These are phyloP conservation scores for Dastarcus helophoroides DNA, from an alignment of 2,888 invertebrate species.

Conservation along the genomic window DNA sequence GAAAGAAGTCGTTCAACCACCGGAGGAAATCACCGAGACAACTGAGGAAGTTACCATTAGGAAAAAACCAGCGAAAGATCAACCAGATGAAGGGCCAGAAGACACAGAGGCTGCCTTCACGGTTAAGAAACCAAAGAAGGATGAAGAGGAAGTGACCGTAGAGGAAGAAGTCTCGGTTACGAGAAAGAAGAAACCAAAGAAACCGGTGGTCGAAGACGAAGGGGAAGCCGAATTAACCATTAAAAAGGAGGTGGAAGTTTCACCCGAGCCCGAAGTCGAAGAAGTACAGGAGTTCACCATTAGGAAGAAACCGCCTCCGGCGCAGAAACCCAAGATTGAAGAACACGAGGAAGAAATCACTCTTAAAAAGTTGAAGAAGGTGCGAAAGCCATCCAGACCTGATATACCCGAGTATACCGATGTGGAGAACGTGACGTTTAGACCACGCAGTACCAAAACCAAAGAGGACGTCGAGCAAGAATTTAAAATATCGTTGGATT, in stretches of 20 bases:
- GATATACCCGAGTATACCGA: slow-evolving; percentile 64
- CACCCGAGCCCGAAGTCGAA: slow-evolving; percentile 20
- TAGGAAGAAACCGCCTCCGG: slow-evolving; percentile 40
- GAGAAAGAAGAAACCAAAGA: slow-evolving; percentile 44
- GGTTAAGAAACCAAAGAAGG: slow-evolving; percentile 19
- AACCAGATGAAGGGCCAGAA: slow-evolving; percentile 12
- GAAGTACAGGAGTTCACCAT: slow-evolving; percentile 42
- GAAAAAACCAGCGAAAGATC: slow-evolving; percentile 6
- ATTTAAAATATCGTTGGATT: slow-evolving; percentile 74
- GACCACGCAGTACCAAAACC: slow-evolving; percentile 62
- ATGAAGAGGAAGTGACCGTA: slow-evolving; percentile 9
- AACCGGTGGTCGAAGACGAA: slow-evolving; percentile 14
- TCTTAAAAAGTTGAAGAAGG: slow-evolving; percentile 60
- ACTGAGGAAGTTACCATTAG: background rate
- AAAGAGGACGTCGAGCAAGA: slow-evolving; percentile 84
- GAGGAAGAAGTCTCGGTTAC: slow-evolving; percentile 43
- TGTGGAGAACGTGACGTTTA: slow-evolving; percentile 68
- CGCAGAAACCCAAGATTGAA: slow-evolving; percentile 41
- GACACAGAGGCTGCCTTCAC: slow-evolving; percentile 23
- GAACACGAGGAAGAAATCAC: slow-evolving; percentile 57
- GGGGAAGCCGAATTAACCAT: slow-evolving; percentile 23
- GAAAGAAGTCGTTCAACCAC: slow-evolving; percentile 14
- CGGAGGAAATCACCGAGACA: too few species aligned
- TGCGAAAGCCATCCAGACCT: slow-evolving; percentile 49
- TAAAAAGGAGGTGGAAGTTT: slow-evolving; percentile 17